Percentiles rank a stretch among this genome's conserved stretches.
Evolutionary conservation across 2,888 invertebrate species (phyloP).

Genomic region (Rhamphomyia laevipes): DNA sequence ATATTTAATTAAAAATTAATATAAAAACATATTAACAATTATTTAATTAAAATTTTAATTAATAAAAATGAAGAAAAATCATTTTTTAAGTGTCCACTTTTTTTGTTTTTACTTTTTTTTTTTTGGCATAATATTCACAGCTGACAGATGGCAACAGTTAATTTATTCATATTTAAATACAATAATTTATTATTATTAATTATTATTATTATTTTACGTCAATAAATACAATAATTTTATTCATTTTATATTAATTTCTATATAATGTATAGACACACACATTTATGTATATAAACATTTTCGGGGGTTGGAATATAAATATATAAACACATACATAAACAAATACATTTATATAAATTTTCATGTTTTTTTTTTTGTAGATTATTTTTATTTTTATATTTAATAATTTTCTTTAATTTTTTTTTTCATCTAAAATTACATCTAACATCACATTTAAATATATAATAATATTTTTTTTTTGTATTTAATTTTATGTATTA

Average conservation of each 20-base stretch:
- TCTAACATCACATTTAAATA: slow-evolving; percentile 18
- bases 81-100: no score
- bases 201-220: neutral
- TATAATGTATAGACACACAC: neutral
- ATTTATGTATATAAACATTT: no score
- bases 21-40: no score
- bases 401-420: neutral
- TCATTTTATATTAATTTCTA: neutral
- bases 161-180: neutral
- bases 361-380: neutral
- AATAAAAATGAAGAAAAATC: no score
- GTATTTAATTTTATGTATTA: neutral
- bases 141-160: neutral
- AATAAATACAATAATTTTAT: neutral
- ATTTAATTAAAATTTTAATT: no score
- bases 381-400: neutral
- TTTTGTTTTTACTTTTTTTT: neutral
- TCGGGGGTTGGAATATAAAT: no score
- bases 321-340: no score
- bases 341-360: no score
- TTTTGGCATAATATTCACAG: neutral
- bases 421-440: slow-evolving; percentile 8
- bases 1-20: no score
- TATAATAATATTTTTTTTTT: neutral
- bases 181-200: neutral